Conservation (phyloP, 2,888 invertebrate genomes). For the Scaptomyza reducta region DNA sequence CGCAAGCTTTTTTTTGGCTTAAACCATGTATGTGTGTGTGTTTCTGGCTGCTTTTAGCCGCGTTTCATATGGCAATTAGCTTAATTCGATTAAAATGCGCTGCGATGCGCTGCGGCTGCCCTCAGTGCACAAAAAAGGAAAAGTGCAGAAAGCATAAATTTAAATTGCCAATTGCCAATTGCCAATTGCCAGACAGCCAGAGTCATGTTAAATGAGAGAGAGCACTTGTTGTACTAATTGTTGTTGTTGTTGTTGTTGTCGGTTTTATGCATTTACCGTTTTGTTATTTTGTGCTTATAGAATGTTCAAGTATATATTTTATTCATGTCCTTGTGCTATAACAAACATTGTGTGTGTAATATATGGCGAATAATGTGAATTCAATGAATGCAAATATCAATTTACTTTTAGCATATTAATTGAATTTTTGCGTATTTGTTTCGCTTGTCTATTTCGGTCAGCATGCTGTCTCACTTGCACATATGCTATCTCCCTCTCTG, state of each 20-base stretch:
- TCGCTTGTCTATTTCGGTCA: slow-evolving; percentile 59
- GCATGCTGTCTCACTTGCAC: slow-evolving; percentile 2
- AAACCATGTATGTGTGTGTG: not conserved
- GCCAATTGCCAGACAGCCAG: slow-evolving; percentile 29
- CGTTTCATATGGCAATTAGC: slow-evolving; percentile 68
- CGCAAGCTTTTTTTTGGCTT: not conserved
- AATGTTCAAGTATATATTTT: slow-evolving; percentile 14
- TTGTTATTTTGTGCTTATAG: slow-evolving; percentile 33
- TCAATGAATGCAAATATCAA: slow-evolving; percentile 70
- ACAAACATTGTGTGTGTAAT: slow-evolving; percentile 58
- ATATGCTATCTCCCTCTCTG: not conserved
- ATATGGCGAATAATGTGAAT: slow-evolving; percentile 55
- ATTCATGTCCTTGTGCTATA: slow-evolving; percentile 46
- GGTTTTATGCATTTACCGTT: slow-evolving; percentile 24
- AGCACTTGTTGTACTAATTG: slow-evolving; percentile 5
- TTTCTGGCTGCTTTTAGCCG: slow-evolving; percentile 14
- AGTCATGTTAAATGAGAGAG: slow-evolving; percentile 8
- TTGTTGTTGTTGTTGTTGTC: slow-evolving; percentile 20
- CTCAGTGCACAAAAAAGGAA: no score
- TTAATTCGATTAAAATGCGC: slow-evolving; percentile 74
- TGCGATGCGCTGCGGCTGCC: slow-evolving; percentile 28
- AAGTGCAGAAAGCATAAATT: slow-evolving; percentile 33
- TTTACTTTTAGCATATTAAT: slow-evolving; percentile 79
- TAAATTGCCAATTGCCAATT: slow-evolving; percentile 51
- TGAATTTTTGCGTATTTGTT: slow-evolving; percentile 73